A percentile compares a stretch with the other conserved stretches of the same genome.
phyloP scores from a whole-genome alignment of 2,797 vertebrate species.

The Botia almorhae region DNA sequence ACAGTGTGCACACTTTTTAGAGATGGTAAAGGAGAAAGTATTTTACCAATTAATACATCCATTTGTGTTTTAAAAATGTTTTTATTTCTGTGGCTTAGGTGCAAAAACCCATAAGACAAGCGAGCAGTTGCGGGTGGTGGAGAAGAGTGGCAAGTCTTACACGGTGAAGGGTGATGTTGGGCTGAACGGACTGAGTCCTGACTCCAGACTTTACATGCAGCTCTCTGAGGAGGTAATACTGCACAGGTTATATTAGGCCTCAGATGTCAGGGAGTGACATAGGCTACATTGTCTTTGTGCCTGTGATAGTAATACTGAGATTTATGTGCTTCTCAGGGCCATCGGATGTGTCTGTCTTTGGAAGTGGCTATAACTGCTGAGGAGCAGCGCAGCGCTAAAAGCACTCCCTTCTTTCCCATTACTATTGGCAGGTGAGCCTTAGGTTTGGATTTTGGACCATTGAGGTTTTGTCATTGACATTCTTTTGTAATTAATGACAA shows the following conservation, averaged over 20 bases:
- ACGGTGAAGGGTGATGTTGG: slow-evolving; percentile 88
- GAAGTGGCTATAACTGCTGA: slow-evolving; percentile 87
- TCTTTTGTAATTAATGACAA: not conserved
- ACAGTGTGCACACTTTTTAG: too few species aligned
- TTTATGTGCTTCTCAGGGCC: slow-evolving; percentile 73
- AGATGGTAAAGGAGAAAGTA: too few species aligned
- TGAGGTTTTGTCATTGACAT: not conserved
- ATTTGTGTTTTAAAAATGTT: not conserved
- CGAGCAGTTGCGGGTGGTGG: slow-evolving; percentile 87
- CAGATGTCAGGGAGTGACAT: too few species aligned
- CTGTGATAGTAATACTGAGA: not conserved
- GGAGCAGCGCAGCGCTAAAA: slow-evolving; percentile 83
- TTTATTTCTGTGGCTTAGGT: slow-evolving; percentile 72
- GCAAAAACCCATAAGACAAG: slow-evolving; percentile 91
- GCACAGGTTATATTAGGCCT: too few species aligned
- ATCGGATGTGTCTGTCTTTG: slow-evolving; percentile 88
- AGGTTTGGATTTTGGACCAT: not conserved
- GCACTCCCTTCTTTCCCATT: slow-evolving; percentile 89
- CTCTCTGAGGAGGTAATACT: slow-evolving; percentile 85
- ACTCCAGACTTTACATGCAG: slow-evolving; percentile 86
- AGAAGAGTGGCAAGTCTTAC: slow-evolving; percentile 89
- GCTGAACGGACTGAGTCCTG: slow-evolving; percentile 81
- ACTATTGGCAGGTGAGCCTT: slow-evolving; percentile 90
- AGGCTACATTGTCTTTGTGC: too few species aligned
- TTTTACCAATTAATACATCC: too few species aligned